A percentile compares a stretch with the other conserved stretches of the same genome.
These are phyloP conservation scores for Tokudaia muenninki DNA, from an alignment of 2,797 vertebrate species.

Conservation along the genomic window DNA sequence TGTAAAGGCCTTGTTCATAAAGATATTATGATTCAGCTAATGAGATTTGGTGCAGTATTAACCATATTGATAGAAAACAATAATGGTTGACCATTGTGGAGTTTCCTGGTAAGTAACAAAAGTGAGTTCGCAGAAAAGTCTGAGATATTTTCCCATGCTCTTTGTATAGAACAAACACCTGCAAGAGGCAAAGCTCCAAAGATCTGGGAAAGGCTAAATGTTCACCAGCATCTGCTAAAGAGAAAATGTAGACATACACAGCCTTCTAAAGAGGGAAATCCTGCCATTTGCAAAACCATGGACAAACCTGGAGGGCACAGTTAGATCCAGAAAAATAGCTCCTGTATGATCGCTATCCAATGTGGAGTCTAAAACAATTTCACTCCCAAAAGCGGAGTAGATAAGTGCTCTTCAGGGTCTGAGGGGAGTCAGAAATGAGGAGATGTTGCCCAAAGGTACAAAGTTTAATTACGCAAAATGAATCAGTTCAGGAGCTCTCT, in stretches of 20 bases:
- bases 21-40: not conserved
- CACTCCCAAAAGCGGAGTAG: not conserved
- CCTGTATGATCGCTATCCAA: too few relatives aligned
- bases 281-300: not conserved
- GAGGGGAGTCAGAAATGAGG: not conserved
- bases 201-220: not conserved
- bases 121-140: not conserved
- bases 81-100: not conserved
- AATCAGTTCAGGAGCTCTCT: not conserved
- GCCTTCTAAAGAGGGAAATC: not conserved
- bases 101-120: slow-evolving; percentile 1
- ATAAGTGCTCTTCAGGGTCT: not conserved
- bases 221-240: not conserved
- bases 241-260: not conserved
- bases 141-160: not conserved
- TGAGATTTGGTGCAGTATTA: not conserved
- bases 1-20: not conserved
- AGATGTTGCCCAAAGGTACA: not conserved
- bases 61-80: not conserved
- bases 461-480: not conserved
- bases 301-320: not conserved
- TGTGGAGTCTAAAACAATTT: not conserved
- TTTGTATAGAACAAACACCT: slow-evolving; percentile 12
- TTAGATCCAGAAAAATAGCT: not conserved
- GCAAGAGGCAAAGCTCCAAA: not conserved